A percentile compares a stretch with the other conserved stretches of the same genome.
Evolutionary conservation across 2,888 invertebrate genomes (phyloP).

Genomic region (Apamea monoglypha): DNA sequence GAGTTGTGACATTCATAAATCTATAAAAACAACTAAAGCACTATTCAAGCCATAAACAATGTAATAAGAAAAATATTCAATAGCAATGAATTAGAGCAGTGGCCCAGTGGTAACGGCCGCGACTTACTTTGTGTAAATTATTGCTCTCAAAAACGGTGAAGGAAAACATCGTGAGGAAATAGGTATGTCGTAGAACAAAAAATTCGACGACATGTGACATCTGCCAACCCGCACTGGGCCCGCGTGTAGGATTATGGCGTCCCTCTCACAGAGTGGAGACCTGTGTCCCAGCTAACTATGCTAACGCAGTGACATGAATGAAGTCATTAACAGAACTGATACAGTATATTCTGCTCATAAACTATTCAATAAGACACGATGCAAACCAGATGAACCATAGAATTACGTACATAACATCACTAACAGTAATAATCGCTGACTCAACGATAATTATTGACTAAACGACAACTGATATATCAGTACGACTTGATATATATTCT

Average conservation of each 20-base stretch:
- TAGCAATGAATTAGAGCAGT: not conserved
- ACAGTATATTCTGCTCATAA: slow-evolving; percentile 13
- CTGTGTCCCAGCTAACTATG: not conserved
- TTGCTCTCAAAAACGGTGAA: not conserved
- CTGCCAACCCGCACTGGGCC: not conserved
- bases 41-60: not conserved
- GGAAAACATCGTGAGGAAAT: not conserved
- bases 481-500: not conserved
- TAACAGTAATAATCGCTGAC: slow-evolving; percentile 27
- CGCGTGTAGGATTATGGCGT: not conserved
- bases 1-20: not conserved
- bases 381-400: slow-evolving; percentile 49
- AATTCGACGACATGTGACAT: not conserved
- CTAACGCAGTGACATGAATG: slow-evolving; percentile 25
- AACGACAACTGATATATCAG: slow-evolving; percentile 13
- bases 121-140: not conserved
- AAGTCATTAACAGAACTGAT: slow-evolving; percentile 33
- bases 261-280: not conserved
- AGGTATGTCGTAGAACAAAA: not conserved
- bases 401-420: slow-evolving; percentile 29
- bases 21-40: not conserved
- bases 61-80: not conserved
- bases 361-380: slow-evolving; percentile 38
- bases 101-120: not conserved
- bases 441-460: slow-evolving; percentile 14